A percentile compares a stretch with the other conserved stretches of the same genome.
These are phyloP conservation scores for Actenoides hombroni DNA, from an alignment of 2,113 vertebrate genomes.

Conservation along the genomic window DNA sequence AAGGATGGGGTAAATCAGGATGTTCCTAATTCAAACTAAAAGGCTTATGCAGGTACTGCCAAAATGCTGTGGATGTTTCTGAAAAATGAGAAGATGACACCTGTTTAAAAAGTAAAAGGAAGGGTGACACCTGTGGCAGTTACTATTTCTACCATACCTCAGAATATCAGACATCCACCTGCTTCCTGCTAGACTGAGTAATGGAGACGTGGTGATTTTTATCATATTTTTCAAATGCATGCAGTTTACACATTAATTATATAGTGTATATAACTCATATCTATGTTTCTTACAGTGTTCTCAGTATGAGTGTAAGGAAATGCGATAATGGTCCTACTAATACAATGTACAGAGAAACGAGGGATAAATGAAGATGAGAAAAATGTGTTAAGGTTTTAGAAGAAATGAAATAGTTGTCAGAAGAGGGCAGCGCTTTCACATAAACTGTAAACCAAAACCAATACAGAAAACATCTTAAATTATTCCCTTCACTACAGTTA, in stretches of 20 bases:
- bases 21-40: not conserved
- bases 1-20: not conserved
- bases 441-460: conserved; percentile 11
- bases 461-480: not conserved
- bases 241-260: not conserved
- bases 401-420: conserved; percentile 26
- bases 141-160: not conserved
- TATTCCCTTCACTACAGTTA: not conserved
- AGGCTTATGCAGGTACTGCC: not conserved
- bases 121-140: not conserved
- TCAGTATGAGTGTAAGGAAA: not conserved
- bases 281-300: not conserved
- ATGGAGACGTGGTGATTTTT: not conserved
- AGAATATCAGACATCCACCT: not conserved
- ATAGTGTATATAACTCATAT: not conserved
- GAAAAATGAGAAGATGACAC: not conserved
- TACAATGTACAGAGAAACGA: not conserved
- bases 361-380: not conserved
- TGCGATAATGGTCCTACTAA: not conserved
- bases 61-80: not conserved
- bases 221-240: not conserved
- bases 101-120: not conserved
- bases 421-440: conserved; percentile 71
- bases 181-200: not conserved
- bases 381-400: not conserved